Conservation (phyloP, 2,113 vertebrate species). For the Poicephalus gulielmi region DNA sequence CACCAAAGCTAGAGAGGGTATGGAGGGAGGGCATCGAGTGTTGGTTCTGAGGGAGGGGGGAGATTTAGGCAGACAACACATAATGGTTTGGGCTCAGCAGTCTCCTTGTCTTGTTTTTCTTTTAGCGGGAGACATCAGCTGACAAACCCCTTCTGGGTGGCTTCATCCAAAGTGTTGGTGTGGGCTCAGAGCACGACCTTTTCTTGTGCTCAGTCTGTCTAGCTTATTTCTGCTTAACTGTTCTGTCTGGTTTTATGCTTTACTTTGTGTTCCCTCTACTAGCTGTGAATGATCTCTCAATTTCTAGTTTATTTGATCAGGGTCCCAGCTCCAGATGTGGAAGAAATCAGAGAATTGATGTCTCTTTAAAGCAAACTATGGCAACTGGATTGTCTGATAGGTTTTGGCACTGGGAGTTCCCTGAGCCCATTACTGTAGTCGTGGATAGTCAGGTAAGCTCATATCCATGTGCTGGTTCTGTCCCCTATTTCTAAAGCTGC, state of each 20-base stretch:
- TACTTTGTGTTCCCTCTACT: neutral
- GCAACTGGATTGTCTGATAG: neutral
- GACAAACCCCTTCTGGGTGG: neutral
- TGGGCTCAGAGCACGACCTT: neutral
- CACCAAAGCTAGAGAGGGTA: neutral
- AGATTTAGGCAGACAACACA: neutral
- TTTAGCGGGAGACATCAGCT: neutral
- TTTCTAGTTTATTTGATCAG: constrained; percentile 16
- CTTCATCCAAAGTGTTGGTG: neutral
- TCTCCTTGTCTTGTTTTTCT: neutral
- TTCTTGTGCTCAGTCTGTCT: neutral
- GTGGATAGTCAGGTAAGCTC: neutral
- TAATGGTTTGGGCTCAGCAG: neutral
- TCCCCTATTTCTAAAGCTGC: neutral
- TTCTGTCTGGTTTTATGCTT: neutral
- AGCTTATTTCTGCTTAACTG: neutral
- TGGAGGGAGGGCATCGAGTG: neutral
- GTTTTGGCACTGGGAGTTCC: neutral
- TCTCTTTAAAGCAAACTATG: neutral
- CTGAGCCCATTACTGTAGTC: neutral
- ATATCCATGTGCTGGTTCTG: neutral
- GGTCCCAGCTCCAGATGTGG: neutral
- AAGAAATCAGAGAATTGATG: neutral
- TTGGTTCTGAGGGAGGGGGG: neutral
- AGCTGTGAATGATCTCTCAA: neutral